Evolutionary conservation across 2,113 vertebrate species (phyloP), one percentile per base, ranked within the genome.

Genomic region (Phyllostomus discolor): DNA sequence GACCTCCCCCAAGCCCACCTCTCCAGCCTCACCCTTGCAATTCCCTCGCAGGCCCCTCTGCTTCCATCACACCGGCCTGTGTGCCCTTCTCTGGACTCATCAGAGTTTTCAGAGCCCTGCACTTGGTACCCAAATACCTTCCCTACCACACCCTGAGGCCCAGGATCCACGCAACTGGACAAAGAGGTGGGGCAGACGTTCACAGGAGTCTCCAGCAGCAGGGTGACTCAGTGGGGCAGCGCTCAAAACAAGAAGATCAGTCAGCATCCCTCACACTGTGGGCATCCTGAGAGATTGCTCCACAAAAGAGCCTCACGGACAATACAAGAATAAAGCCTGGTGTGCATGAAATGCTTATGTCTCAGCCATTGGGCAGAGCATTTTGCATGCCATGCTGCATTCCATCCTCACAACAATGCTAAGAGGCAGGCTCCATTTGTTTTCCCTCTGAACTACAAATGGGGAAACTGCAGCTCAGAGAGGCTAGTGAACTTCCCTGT

Each of bases 391-490:
- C 35, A 41, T 9, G 46, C 33, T 59, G 15, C n/a, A 50, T 48
- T n/a, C 76, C 59, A 43, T 17, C 28, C 57, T 84, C n/a, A 67
- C 4, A 10, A 2, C 2, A 57, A 1, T 33, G 41, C 48, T 41
- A 66, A 66, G 31, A 80, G 14, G 26, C 17, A 69, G 43, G 11
- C n/a, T 83, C 20, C 28, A n/a, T 7, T 16, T 84, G 82, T 79
- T 20, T 59, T 24, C 10, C 62, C 52, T 92, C 79, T 75, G 14
- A 75, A 22, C 35, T 69, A 26, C 33, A 54, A n/a, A 46, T 5
- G 16, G 50, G 26, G 48, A 96, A 62, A 70, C n/a, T 20, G 2
- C n/a, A 94, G 81, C 33, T 79, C 90, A 89, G 79, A 64, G 88
- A 73, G 2, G 62, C 10, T 31, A 26, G 7, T 88, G 83, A 89